phyloP scores from a whole-genome alignment of 2,113 vertebrate genomes.

The Nestor notabilis region DNA sequence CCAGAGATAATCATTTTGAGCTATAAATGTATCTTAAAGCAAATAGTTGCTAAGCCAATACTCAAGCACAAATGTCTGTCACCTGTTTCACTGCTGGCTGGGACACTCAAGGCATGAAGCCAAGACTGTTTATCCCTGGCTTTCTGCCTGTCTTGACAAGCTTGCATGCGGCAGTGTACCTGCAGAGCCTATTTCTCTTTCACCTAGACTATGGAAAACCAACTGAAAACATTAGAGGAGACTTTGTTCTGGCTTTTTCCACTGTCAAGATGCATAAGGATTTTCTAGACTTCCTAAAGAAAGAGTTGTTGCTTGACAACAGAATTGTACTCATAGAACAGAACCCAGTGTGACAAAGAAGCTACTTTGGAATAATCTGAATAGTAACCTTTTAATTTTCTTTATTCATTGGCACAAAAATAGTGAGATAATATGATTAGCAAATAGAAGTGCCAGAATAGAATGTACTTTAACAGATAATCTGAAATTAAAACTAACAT shows the following conservation, averaged over 20 bases:
- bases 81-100: not conserved
- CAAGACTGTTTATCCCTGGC: not conserved
- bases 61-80: not conserved
- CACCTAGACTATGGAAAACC: not conserved
- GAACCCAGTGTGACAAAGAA: not conserved
- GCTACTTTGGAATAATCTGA: not conserved
- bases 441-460: not conserved
- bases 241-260: not conserved
- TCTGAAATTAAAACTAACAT: not conserved
- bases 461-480: not conserved
- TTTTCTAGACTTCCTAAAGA: not conserved
- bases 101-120: not conserved
- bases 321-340: not conserved
- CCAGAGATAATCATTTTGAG: not conserved
- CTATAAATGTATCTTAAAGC: not conserved
- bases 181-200: not conserved
- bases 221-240: not conserved
- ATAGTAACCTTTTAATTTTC: not conserved
- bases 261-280: not conserved
- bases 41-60: not conserved
- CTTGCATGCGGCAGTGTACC: not conserved
- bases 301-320: not conserved
- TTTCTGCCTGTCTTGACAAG: not conserved
- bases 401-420: not conserved
- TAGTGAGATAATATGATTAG: not conserved